phyloP scores from a whole-genome alignment of 2,797 vertebrate genomes.

The Neosilurus hyrtlii region DNA sequence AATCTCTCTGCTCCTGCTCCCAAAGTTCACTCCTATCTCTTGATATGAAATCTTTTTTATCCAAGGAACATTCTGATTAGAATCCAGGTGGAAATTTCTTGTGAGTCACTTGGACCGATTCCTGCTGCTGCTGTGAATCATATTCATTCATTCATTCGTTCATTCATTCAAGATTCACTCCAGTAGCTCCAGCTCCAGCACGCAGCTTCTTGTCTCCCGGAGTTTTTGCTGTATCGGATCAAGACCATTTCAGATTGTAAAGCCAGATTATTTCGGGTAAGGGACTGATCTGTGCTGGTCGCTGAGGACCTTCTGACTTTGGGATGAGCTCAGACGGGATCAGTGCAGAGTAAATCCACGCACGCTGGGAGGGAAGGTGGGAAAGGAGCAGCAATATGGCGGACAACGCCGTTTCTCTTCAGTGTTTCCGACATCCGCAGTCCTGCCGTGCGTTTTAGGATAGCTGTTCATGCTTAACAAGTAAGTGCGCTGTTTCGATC shows the following conservation, averaged over 20 bases:
- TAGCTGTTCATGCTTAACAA: conserved; percentile 76
- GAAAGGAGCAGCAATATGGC: conserved; percentile 92
- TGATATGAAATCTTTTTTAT: not conserved
- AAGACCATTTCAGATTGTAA: not conserved
- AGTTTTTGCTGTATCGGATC: not conserved
- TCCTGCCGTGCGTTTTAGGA: conserved; percentile 78
- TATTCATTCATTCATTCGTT: conserved; percentile 21
- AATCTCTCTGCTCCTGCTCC: not conserved
- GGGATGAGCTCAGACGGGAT: not conserved
- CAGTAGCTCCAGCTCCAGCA: not conserved
- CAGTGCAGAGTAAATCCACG: conserved; percentile 74
- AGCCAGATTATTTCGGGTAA: not conserved
- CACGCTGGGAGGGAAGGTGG: conserved; percentile 75
- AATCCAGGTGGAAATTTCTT: not conserved
- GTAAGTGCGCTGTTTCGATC: conserved; percentile 65
- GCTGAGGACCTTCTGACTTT: not conserved
- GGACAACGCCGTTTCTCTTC: conserved; percentile 94
- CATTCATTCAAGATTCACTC: conserved; percentile 18
- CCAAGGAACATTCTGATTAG: not conserved
- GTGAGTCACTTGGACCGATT: conserved; percentile 18
- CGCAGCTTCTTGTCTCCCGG: not conserved
- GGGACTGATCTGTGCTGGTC: not conserved
- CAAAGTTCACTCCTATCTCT: not conserved
- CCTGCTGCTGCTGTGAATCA: conserved; percentile 22
- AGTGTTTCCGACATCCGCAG: conserved; percentile 85